These are phyloP conservation scores for Helobdella robusta DNA, from an alignment of 2,888 invertebrate genomes.

Conservation along the genomic window DNA sequence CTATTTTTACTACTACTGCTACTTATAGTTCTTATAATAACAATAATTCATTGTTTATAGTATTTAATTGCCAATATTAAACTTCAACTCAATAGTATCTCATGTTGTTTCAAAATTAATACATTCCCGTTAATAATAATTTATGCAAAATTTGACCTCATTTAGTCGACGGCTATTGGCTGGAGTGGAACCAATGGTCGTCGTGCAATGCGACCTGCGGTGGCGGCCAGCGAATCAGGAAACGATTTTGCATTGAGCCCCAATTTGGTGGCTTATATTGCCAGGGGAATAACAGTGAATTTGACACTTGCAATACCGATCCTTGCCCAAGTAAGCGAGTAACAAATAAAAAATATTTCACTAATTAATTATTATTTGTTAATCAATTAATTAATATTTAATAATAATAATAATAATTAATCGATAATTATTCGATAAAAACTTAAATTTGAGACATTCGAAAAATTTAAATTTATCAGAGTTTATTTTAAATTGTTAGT, in stretches of 20 bases:
- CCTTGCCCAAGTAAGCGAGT: conserved; percentile 42
- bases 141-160: neutral
- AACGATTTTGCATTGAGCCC: conserved; percentile 35
- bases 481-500: too few relatives aligned
- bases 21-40: too few relatives aligned
- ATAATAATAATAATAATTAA: too few relatives aligned
- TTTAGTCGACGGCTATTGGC: conserved; percentile 31
- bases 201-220: conserved; percentile 31
- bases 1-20: too few relatives aligned
- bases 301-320: conserved; percentile 39
- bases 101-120: neutral
- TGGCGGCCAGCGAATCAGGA: conserved; percentile 26
- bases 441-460: too few relatives aligned
- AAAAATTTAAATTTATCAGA: too few relatives aligned
- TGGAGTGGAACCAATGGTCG: conserved; percentile 29
- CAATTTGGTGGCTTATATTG: conserved; percentile 40
- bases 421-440: too few relatives aligned
- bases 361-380: too few relatives aligned
- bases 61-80: too few relatives aligned
- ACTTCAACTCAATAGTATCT: neutral
- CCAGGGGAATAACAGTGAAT: conserved; percentile 36
- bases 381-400: too few relatives aligned
- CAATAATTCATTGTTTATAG: too few relatives aligned
- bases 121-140: neutral
- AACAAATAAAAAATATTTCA: too few relatives aligned